These are phyloP conservation scores for Campylorhamphus procurvoides DNA, from an alignment of 2,113 vertebrate genomes.

Conservation along the genomic window DNA sequence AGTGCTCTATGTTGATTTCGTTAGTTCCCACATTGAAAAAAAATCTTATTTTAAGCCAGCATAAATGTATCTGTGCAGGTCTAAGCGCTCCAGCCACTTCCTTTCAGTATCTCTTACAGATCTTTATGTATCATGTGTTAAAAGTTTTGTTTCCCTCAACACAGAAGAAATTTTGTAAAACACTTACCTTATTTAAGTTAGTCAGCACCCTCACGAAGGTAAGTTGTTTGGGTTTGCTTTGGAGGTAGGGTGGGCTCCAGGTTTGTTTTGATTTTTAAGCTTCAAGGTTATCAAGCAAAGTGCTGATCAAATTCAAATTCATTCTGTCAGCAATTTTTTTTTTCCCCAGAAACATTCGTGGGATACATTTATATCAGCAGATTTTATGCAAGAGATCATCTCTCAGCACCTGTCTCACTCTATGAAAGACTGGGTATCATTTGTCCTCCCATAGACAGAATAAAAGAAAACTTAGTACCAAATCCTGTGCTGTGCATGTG, in stretches of 20 bases:
- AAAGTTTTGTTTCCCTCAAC: not conserved
- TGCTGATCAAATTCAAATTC: not conserved
- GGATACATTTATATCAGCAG: not conserved
- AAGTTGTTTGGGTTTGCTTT: not conserved
- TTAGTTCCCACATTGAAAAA: not conserved
- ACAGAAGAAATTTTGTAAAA: not conserved
- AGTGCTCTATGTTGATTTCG: not conserved
- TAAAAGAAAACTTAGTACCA: not conserved
- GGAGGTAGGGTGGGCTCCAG: not conserved
- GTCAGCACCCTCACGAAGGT: not conserved
- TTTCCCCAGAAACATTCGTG: not conserved
- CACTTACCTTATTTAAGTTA: not conserved
- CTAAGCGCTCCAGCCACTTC: not conserved
- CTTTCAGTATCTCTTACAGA: not conserved
- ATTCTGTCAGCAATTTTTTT: not conserved
- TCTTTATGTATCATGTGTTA: not conserved
- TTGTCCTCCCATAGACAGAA: not conserved
- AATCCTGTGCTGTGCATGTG: not conserved
- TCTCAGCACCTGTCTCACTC: conserved; percentile 2
- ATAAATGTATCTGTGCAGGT: not conserved
- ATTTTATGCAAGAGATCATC: not conserved
- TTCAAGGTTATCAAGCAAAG: not conserved
- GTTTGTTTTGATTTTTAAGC: not conserved
- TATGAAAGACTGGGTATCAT: not conserved
- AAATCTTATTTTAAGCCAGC: not conserved